Conservation (phyloP, 23 tunicate species). For the Diplosoma virens region DNA sequence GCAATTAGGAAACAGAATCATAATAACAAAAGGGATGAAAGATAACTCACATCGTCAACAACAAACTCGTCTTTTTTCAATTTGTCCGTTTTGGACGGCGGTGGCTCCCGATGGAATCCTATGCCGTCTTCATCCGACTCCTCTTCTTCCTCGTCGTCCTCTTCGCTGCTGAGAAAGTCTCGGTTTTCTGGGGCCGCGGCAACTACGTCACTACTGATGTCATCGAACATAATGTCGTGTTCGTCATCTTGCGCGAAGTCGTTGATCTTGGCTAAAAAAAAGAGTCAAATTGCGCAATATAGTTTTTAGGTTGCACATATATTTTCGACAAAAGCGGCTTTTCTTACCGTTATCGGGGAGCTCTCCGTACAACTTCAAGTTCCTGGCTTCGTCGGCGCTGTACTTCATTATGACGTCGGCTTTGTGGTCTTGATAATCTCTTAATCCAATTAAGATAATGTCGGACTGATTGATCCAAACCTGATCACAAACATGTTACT, state of each 20-base stretch:
- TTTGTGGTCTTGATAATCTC: constrained; percentile 96
- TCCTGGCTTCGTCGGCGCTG: constrained; percentile 94
- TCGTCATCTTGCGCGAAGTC: constrained; percentile 70
- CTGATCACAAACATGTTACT: too few species aligned
- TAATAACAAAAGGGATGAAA: too few species aligned
- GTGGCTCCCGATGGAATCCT: constrained; percentile 2
- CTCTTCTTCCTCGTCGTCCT: constrained; percentile 29
- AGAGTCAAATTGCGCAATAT: background rate
- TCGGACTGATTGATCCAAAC: constrained; percentile 98
- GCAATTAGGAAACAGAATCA: too few species aligned
- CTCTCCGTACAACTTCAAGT: constrained; percentile 81
- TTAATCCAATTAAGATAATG: constrained; percentile 86
- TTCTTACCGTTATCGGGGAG: constrained; percentile 83
- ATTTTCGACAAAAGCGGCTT: too few species aligned
- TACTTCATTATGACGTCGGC: constrained; percentile 97
- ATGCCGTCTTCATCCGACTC: constrained; percentile 47
- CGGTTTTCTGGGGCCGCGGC: constrained; percentile 11
- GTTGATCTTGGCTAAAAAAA: constrained; percentile 77
- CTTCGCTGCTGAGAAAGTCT: constrained; percentile 49
- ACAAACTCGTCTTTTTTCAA: constrained; percentile 29
- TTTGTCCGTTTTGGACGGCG: constrained; percentile 2
- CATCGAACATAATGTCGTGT: constrained; percentile 76
- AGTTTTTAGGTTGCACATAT: too few species aligned
- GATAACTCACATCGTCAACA: constrained; percentile 60
- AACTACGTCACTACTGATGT: constrained; percentile 50